phyloP scores from a whole-genome alignment of 2,113 vertebrate genomes.

The Electrona antarctica region DNA sequence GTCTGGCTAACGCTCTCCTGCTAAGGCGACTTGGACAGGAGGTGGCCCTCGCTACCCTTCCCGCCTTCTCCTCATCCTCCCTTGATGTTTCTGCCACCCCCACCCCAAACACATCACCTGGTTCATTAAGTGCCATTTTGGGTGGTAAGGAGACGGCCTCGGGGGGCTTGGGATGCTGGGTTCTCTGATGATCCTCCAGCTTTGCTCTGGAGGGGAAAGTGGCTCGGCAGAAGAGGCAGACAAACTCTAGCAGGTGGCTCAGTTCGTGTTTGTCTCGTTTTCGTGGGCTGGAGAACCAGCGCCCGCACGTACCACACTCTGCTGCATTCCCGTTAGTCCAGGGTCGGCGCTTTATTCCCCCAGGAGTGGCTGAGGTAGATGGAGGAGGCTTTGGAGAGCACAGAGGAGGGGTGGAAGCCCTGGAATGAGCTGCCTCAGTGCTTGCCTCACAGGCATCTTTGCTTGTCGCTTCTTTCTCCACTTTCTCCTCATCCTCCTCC shows the following conservation, averaged over 20 bases:
- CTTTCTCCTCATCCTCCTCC: constrained; percentile 19
- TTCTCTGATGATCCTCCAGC: constrained; percentile 81
- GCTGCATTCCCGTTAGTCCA: constrained; percentile 79
- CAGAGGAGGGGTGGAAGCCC: constrained; percentile 49
- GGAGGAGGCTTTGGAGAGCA: constrained; percentile 58
- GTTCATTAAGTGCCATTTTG: constrained; percentile 43
- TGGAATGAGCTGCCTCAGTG: constrained; percentile 32
- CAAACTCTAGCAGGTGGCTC: constrained; percentile 82
- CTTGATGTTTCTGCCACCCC: constrained; percentile 57
- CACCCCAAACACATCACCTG: constrained; percentile 34
- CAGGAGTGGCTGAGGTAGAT: constrained; percentile 60
- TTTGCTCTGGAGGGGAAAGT: constrained; percentile 79
- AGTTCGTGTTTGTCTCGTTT: constrained; percentile 88
- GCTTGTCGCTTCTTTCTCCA: constrained; percentile 50
- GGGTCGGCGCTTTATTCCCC: constrained; percentile 61
- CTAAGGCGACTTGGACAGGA: constrained; percentile 74
- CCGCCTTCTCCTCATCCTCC: constrained; percentile 58
- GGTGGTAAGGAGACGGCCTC: constrained; percentile 52
- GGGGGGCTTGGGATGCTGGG: constrained; percentile 73
- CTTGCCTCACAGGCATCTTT: constrained; percentile 49
- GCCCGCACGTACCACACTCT: constrained; percentile 84
- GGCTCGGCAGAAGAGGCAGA: constrained; percentile 78
- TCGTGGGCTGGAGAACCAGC: constrained; percentile 83
- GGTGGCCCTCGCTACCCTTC: constrained; percentile 41
- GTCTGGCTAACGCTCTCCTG: constrained; percentile 81